These are phyloP conservation scores for Poecilus cupreus DNA, from an alignment of 2,888 invertebrate species.

Conservation along the genomic window DNA sequence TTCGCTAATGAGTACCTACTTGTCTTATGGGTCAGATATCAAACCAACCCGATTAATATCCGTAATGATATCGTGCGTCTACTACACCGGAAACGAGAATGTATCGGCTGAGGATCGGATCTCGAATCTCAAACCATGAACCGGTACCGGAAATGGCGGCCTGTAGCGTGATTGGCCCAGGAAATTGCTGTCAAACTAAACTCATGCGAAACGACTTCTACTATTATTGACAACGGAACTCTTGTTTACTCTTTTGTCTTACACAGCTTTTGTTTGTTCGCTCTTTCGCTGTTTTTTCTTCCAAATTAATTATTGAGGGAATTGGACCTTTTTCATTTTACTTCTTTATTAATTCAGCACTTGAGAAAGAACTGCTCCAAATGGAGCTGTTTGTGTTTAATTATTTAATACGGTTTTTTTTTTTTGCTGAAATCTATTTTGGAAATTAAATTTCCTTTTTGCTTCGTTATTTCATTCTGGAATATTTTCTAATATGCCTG, in stretches of 20 bases:
- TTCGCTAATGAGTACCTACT: too few relatives aligned
- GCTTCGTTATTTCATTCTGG: too few relatives aligned
- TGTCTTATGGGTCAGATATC: too few relatives aligned
- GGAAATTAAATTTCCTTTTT: too few relatives aligned
- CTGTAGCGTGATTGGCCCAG: conserved; percentile 28
- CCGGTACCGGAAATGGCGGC: conserved; percentile 16
- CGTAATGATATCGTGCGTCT: conserved; percentile 3
- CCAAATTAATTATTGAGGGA: not conserved
- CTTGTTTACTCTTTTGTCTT: conserved; percentile 18
- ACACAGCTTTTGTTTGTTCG: not conserved
- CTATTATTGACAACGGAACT: conserved; percentile 20
- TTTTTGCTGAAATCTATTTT: too few relatives aligned
- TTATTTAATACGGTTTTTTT: not conserved
- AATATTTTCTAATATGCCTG: too few relatives aligned
- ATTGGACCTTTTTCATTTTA: not conserved
- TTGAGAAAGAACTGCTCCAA: not conserved
- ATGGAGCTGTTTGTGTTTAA: too few relatives aligned
- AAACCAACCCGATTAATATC: conserved; percentile 7
- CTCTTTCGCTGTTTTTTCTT: not conserved
- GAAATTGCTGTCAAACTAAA: conserved; percentile 38
- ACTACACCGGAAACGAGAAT: conserved; percentile 5
- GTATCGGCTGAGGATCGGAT: conserved; percentile 21
- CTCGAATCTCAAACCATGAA: not conserved
- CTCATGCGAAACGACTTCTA: conserved; percentile 16
- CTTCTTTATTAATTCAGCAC: conserved; percentile 5